Conservation (phyloP, 2,113 vertebrate genomes). For the Nyctibius bracteatus region DNA sequence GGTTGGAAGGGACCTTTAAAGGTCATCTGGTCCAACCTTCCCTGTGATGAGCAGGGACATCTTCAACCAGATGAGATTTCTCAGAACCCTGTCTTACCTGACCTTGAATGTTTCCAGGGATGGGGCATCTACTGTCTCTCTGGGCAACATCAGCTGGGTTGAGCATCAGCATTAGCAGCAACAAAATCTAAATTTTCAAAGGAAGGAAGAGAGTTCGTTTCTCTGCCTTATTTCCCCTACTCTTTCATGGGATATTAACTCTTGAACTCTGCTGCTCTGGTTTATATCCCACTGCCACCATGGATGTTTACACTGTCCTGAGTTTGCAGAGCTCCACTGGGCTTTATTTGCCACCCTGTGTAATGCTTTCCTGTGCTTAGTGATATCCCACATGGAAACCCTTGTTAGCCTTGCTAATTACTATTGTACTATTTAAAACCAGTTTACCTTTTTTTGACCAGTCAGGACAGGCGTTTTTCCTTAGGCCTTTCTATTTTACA, state of each 20-base stretch:
- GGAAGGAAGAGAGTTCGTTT: not conserved
- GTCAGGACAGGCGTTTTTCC: not conserved
- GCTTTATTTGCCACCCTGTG: not conserved
- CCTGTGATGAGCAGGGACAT: too few relatives aligned
- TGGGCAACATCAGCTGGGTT: fast-evolving
- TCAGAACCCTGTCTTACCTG: not conserved
- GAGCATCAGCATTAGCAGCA: not conserved
- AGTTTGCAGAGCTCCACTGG: not conserved
- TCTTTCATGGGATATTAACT: not conserved
- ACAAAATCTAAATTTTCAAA: not conserved
- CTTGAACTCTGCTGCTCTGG: not conserved
- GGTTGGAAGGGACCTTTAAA: not conserved
- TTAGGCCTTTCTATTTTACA: not conserved
- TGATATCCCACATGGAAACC: not conserved
- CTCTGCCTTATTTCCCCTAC: not conserved
- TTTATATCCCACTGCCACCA: not conserved
- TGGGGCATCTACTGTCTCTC: not conserved
- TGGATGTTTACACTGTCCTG: not conserved
- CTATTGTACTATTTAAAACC: not conserved
- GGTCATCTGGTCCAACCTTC: not conserved
- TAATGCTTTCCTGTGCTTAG: not conserved
- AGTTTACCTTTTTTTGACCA: not conserved
- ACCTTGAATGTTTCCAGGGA: not conserved
- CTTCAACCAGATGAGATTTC: not conserved
- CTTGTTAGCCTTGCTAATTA: not conserved